phyloP scores from a whole-genome alignment of 23 tunicate species.

The Trididemnum nubilum region DNA sequence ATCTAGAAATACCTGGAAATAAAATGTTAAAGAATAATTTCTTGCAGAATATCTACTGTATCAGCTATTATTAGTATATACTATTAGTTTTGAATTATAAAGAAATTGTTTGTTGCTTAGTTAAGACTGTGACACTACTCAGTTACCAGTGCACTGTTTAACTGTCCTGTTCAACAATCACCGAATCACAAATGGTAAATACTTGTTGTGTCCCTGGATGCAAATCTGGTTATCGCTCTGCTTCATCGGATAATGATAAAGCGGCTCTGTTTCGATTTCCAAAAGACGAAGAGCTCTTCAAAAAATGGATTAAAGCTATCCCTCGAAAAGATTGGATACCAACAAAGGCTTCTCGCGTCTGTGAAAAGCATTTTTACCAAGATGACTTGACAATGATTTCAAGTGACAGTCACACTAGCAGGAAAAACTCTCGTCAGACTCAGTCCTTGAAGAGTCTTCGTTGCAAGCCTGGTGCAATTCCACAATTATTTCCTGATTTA shows the following conservation, averaged over 20 bases:
- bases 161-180: too few relatives aligned
- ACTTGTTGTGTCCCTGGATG: constrained; percentile 20
- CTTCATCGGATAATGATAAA: not conserved
- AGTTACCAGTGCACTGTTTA: too few relatives aligned
- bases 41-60: too few relatives aligned
- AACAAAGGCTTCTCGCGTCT: not conserved
- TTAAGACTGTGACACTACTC: too few relatives aligned
- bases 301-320: constrained; percentile 24
- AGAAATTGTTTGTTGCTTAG: too few relatives aligned
- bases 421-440: not conserved
- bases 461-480: not conserved
- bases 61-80: too few relatives aligned
- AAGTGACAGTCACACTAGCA: constrained; percentile 1
- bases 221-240: constrained; percentile 12
- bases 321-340: constrained; percentile 16
- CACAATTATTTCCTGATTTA: constrained; percentile 4
- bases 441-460: not conserved
- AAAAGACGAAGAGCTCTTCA: constrained; percentile 3
- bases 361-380: not conserved
- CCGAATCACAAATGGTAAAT: constrained; percentile 13
- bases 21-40: too few relatives aligned
- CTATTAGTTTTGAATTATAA: too few relatives aligned
- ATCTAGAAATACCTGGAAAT: too few relatives aligned
- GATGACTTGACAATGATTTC: constrained; percentile 4
- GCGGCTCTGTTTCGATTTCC: not conserved